phyloP scores from a whole-genome alignment of 2,797 vertebrate genomes.

The Psittacula derbiana region DNA sequence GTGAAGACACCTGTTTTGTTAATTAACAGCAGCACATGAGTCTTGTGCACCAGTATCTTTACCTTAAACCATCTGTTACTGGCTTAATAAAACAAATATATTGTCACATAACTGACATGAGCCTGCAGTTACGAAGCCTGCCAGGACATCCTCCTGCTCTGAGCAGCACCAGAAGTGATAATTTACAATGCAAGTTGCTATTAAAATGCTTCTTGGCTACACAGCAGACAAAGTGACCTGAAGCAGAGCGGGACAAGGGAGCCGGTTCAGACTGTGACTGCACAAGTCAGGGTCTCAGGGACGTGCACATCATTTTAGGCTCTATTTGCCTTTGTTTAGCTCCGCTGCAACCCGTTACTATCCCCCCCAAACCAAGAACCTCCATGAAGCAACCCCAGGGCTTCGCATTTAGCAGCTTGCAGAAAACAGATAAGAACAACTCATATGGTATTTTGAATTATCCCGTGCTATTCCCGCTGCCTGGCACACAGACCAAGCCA shows the following conservation, averaged over 20 bases:
- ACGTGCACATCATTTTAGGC: not conserved
- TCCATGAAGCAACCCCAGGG: not conserved
- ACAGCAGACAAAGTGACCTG: fast-evolving
- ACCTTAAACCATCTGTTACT: not conserved
- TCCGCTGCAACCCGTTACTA: fast-evolving
- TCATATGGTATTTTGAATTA: fast-evolving
- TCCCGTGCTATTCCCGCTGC: not conserved
- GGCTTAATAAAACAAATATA: not conserved
- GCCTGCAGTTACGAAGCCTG: not conserved
- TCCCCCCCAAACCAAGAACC: not conserved
- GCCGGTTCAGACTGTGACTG: not conserved
- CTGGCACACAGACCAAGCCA: not conserved
- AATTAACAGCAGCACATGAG: not conserved
- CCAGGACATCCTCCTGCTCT: not conserved
- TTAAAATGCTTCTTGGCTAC: not conserved
- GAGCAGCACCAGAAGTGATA: not conserved
- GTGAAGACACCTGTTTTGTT: fast-evolving
- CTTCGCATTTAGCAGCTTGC: not conserved
- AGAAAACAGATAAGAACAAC: not conserved
- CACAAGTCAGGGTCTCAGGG: not conserved
- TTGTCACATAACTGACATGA: not conserved
- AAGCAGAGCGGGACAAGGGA: not conserved
- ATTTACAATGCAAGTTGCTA: not conserved
- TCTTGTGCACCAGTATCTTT: not conserved
- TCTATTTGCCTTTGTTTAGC: not conserved